Evolutionary conservation across 2,888 invertebrate species (phyloP), one percentile per base, ranked within the genome.

Genomic region (Oligia fasciuncula): DNA sequence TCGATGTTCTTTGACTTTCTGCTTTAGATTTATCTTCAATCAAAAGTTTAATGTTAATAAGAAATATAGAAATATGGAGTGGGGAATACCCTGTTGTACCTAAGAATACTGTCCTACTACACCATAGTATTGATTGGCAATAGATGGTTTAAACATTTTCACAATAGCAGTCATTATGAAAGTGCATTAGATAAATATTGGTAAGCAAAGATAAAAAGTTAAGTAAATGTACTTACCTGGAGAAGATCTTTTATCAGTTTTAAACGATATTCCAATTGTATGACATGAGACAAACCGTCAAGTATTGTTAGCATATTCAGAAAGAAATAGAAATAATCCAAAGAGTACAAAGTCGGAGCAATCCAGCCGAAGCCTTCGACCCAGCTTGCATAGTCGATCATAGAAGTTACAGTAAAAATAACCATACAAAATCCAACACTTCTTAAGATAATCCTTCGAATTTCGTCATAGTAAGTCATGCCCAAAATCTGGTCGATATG

Each of bases 191-290:
- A 57, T 40, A 57, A 40, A 17, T 11, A 71, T 9, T 57, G 23
- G 14, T 57, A n/a, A 71, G 51, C 19, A 43, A 54, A 9, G 11
- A 29, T 23, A 72, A 57, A 54, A 23, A 23, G 0, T n/a, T 17
- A 6, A 40, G 17, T 40, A 71, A 40, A 51, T 69, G 4, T 46
- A 69, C 71, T 17, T 74, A 85, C 87, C 73, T 82, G 62, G 14
- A 87, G 63, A n/a, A 84, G 76, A 62, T 77, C 62, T 29, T 29
- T 68, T 6, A 87, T 75, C 62, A 65, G 68, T 79, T 83, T 89
- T 2, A 90, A 75, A 67, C 90, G 86, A 70, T 81, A 87, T 63
- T 91, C 85, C 29, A 91, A 76, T 67, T 91, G 91, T 9, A 90
- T 76, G 0, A 91, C 75, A 71, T 91, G 87, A 51, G 87, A 79